phyloP scores from a whole-genome alignment of 2,797 vertebrate species.

The Brotula barbata region DNA sequence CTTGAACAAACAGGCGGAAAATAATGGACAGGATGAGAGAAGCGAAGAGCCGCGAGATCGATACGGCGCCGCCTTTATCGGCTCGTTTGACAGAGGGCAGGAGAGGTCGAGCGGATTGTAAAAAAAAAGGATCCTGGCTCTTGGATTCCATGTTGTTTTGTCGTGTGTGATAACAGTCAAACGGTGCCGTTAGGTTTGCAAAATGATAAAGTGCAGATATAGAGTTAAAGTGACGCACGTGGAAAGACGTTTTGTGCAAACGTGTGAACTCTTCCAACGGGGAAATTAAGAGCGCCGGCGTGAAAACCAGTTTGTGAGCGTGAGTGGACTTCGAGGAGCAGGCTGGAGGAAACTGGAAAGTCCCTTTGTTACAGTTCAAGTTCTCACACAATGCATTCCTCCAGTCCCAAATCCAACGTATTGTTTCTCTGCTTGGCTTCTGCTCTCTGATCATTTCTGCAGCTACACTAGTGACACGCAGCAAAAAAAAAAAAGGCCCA shows the following conservation, averaged over 20 bases:
- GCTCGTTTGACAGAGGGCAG: no score
- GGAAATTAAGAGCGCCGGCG: conserved; percentile 12
- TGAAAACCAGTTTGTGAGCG: conserved; percentile 27
- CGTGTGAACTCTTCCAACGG: conserved; percentile 1
- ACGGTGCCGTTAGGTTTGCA: no score
- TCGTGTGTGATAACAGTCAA: no score
- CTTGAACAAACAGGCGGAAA: conserved; percentile 19
- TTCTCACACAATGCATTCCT: conserved; percentile 58
- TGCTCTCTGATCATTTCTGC: conserved; percentile 52
- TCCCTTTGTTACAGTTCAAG: conserved; percentile 45
- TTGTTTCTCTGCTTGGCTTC: conserved; percentile 39
- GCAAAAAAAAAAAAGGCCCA: no score
- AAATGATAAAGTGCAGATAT: no score
- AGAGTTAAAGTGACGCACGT: neutral
- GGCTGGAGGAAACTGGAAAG: conserved; percentile 45
- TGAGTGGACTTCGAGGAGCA: conserved; percentile 14
- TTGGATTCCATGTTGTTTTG: no score
- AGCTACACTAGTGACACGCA: conserved; percentile 44
- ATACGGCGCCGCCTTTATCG: no score
- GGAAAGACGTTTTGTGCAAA: conserved; percentile 3
- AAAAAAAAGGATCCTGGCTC: no score
- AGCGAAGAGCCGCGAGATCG: no score
- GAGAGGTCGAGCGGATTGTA: no score
- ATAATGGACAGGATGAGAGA: no score
- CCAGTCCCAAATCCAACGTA: conserved; percentile 30